Conservation (phyloP, 23 tunicate genomes). For the Corella eumyota region DNA sequence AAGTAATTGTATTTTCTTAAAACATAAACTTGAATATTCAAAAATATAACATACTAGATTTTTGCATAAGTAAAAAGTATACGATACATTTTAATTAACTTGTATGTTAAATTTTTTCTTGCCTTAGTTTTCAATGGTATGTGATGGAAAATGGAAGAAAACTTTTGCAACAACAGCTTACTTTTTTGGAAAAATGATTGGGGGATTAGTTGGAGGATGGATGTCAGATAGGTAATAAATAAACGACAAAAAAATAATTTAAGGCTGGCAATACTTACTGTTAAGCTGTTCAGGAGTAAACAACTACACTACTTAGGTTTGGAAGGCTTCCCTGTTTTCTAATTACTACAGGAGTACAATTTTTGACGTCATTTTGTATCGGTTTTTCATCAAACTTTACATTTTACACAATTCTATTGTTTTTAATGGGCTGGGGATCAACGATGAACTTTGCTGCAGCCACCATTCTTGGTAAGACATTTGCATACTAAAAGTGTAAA, state of each 20-base stretch:
- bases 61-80: too few species aligned
- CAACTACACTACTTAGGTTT: not conserved
- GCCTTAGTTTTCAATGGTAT: not conserved
- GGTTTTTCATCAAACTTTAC: constrained; percentile 3
- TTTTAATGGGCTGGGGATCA: constrained; percentile 3
- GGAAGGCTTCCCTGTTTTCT: not conserved
- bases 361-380: not conserved
- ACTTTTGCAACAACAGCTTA: not conserved
- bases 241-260: not conserved
- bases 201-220: not conserved
- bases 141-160: constrained; percentile 1
- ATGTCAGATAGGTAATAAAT: not conserved
- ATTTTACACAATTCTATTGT: constrained; percentile 4
- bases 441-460: not conserved
- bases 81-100: too few species aligned
- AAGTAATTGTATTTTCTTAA: too few species aligned
- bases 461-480: constrained; percentile 1
- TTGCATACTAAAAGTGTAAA: too few species aligned
- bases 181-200: not conserved
- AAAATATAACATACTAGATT: too few species aligned
- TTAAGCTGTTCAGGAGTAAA: too few species aligned
- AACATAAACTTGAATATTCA: too few species aligned
- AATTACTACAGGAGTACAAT: not conserved
- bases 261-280: too few species aligned
- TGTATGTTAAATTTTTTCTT: too few species aligned